A percentile compares a stretch with the other conserved stretches of the same genome.
phyloP scores from a whole-genome alignment of 2,113 vertebrate genomes.

The Pycnonotus jocosus region DNA sequence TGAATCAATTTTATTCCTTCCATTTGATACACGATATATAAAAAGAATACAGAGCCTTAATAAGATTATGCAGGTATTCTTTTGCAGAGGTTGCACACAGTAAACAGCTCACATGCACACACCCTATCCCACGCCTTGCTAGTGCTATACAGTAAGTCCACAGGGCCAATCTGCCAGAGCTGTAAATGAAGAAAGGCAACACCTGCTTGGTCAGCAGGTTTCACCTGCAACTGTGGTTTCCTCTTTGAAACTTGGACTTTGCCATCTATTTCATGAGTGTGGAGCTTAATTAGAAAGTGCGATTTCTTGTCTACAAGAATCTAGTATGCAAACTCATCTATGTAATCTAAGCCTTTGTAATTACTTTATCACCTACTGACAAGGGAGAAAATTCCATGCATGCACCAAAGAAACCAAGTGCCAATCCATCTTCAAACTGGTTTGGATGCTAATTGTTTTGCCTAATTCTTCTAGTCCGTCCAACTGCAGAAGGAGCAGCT shows the following conservation, averaged over 20 bases:
- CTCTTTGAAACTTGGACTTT: constrained; percentile 14
- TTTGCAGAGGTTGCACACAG: not conserved
- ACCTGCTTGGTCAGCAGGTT: not conserved
- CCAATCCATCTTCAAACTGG: not conserved
- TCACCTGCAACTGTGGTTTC: not conserved
- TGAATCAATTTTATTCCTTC: not conserved
- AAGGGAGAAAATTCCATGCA: not conserved
- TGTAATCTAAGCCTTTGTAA: not conserved
- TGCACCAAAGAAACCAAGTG: not conserved
- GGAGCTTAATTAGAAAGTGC: not conserved
- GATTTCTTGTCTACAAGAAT: not conserved
- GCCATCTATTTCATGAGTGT: not conserved
- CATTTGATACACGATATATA: not conserved
- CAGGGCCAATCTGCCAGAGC: not conserved
- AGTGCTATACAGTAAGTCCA: not conserved
- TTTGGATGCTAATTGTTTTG: not conserved
- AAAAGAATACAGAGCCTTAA: not conserved
- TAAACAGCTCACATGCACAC: not conserved
- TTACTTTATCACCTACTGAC: not conserved
- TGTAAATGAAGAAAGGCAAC: not conserved
- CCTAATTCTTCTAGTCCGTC: not conserved
- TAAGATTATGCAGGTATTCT: not conserved
- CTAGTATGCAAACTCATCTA: not conserved
- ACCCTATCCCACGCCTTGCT: rapidly evolving
- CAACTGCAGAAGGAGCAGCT: not conserved